Percentiles rank a stretch among this genome's conserved stretches.
Conservation (phyloP, 2,888 invertebrate genomes). For the Hypomecis atomaria region DNA sequence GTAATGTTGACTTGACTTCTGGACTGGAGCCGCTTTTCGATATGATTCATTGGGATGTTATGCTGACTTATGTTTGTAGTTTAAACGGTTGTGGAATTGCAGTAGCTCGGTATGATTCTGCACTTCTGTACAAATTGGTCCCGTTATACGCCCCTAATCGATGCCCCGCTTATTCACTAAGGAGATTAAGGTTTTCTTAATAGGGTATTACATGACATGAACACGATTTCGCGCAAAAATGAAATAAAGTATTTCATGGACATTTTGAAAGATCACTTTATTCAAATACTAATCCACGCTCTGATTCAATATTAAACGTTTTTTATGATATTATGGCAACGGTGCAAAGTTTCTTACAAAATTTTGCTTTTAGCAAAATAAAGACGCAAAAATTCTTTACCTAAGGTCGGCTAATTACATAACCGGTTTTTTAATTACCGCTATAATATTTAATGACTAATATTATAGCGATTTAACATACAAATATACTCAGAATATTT, state of each 20-base stretch:
- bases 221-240: no score
- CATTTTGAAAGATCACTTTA: no score
- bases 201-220: background rate
- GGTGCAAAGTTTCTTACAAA: background rate
- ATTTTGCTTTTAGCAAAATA: background rate
- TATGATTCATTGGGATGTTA: constrained; percentile 37
- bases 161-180: constrained; percentile 36
- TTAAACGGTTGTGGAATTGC: constrained; percentile 8
- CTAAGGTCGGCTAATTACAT: constrained; percentile 2
- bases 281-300: background rate
- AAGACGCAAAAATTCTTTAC: constrained; percentile 5
- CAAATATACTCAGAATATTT: constrained; percentile 9
- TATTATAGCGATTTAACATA: constrained; percentile 11
- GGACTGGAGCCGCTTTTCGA: constrained; percentile 29
- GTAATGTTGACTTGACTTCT: constrained; percentile 33
- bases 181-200: constrained; percentile 30
- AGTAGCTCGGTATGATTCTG: constrained; percentile 28
- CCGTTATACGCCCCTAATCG: constrained; percentile 41
- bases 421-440: constrained; percentile 26
- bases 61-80: constrained; percentile 14
- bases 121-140: constrained; percentile 27
- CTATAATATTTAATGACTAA: constrained; percentile 13
- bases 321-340: background rate
- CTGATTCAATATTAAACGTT: background rate
- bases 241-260: no score